Percentiles rank a stretch among this genome's conserved stretches.
These are phyloP conservation scores for Melanophora roralis DNA, from an alignment of 2,888 invertebrate genomes.

Conservation along the genomic window DNA sequence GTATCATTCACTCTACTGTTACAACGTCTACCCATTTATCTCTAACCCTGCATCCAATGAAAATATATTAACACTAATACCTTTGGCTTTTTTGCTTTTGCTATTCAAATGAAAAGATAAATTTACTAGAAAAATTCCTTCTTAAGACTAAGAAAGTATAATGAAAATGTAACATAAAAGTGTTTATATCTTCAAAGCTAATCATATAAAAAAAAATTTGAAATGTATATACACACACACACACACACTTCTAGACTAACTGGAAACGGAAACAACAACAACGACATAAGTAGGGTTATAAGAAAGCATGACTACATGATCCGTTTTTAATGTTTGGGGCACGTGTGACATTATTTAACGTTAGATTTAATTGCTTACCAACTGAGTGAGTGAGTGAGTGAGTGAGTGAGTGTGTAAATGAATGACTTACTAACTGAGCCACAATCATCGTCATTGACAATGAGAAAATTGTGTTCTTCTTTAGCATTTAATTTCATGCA, in stretches of 20 bases:
- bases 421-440: not conserved
- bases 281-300: not conserved
- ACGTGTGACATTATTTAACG: slow-evolving; percentile 69
- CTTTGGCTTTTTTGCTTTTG: not conserved
- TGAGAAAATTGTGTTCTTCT: not conserved
- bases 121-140: slow-evolving; percentile 7
- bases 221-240: not conserved
- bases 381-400: not conserved
- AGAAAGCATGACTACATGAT: slow-evolving; percentile 6
- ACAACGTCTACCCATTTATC: not conserved
- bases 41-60: not conserved
- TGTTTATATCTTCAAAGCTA: slow-evolving; percentile 42
- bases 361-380: slow-evolving; percentile 44
- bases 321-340: slow-evolving; percentile 61
- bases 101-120: slow-evolving; percentile 2
- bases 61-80: slow-evolving; percentile 23
- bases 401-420: not conserved
- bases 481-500: not conserved
- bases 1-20: not conserved
- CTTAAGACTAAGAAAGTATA: not conserved
- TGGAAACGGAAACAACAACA: not conserved
- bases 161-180: not conserved
- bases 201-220: slow-evolving; percentile 23
- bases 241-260: too few species aligned
- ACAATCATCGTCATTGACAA: slow-evolving; percentile 9